phyloP scores from a whole-genome alignment of 2,797 vertebrate species.

The Alfaro cultratus region DNA sequence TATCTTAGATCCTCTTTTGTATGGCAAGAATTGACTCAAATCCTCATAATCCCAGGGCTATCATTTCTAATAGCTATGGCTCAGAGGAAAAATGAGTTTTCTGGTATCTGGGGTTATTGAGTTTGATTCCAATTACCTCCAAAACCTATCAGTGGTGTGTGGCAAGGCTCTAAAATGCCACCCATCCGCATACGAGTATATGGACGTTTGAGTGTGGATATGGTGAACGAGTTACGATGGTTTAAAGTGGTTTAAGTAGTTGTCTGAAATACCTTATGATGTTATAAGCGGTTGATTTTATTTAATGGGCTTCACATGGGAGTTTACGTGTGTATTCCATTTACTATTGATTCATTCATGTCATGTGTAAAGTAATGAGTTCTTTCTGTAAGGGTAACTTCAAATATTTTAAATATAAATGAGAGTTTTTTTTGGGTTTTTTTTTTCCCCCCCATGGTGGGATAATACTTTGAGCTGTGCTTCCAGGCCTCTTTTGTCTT shows the following conservation, averaged over 20 bases:
- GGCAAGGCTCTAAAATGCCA: not conserved
- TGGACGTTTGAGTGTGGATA: not conserved
- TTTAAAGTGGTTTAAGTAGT: not conserved
- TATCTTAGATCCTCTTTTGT: not conserved
- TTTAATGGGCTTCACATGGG: not conserved
- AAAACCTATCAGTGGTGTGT: not conserved
- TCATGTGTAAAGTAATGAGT: not conserved
- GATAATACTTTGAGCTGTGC: constrained; percentile 6
- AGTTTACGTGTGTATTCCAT: not conserved
- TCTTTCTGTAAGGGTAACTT: not conserved
- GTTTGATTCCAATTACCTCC: not conserved
- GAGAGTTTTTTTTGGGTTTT: too few relatives aligned
- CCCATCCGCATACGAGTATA: not conserved
- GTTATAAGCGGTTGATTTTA: not conserved
- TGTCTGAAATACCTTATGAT: not conserved
- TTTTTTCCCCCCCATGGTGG: not conserved
- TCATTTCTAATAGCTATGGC: not conserved
- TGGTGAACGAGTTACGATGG: not conserved
- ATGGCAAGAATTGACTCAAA: not conserved
- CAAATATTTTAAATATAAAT: not conserved
- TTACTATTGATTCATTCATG: not conserved
- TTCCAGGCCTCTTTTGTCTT: constrained; percentile 23
- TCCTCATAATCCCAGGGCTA: not conserved
- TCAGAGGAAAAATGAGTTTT: not conserved
- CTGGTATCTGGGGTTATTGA: not conserved